These are phyloP conservation scores for Struthio camelus DNA, from an alignment of 2,113 vertebrate species.

Conservation along the genomic window DNA sequence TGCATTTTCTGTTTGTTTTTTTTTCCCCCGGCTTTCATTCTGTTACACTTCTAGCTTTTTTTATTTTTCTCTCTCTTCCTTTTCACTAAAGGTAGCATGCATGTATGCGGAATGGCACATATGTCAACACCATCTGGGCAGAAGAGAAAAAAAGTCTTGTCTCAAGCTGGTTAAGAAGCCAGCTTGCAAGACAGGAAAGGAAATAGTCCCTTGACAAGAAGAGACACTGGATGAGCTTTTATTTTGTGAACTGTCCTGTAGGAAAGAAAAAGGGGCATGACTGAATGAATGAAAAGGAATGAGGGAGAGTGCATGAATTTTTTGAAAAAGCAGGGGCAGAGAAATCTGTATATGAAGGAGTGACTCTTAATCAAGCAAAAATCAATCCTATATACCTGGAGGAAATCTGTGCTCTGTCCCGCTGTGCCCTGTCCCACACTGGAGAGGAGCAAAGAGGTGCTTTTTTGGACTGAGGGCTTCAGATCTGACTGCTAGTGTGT, in stretches of 20 bases:
- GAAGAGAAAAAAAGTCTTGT: background rate
- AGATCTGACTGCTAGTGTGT: background rate
- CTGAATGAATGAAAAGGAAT: background rate
- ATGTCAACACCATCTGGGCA: background rate
- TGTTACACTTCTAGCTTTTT: background rate
- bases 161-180: background rate
- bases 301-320: background rate
- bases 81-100: background rate
- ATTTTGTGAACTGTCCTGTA: background rate
- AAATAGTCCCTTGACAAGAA: background rate
- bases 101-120: background rate
- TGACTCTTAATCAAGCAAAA: background rate
- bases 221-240: background rate
- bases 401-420: background rate
- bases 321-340: background rate
- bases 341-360: background rate
- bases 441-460: background rate
- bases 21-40: background rate
- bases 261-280: background rate
- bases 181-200: background rate
- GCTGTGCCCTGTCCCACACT: background rate
- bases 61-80: background rate
- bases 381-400: background rate
- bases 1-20: background rate
- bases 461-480: background rate